Conservation (phyloP, 2,797 vertebrate species). For the Catostomus latipinnis region DNA sequence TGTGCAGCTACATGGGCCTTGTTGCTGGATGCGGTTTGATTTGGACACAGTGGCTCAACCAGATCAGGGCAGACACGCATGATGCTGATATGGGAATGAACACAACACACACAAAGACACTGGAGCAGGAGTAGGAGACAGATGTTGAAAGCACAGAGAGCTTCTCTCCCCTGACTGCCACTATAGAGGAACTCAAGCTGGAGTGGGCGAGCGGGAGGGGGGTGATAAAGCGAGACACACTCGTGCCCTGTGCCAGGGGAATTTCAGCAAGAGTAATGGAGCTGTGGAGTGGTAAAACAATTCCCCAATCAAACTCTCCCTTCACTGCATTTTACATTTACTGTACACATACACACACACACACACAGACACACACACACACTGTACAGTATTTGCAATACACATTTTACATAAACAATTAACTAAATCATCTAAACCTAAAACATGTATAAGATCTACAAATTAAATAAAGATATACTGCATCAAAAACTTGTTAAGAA, state of each 20-base stretch:
- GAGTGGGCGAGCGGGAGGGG: background rate
- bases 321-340: conserved; percentile 19
- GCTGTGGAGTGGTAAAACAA: conserved; percentile 21
- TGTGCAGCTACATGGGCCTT: too few relatives aligned
- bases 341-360: background rate
- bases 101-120: conserved; percentile 5
- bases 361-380: background rate
- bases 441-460: too few relatives aligned
- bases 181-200: conserved; percentile 25
- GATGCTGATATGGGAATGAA: background rate
- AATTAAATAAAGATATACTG: too few relatives aligned
- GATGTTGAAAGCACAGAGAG: conserved; percentile 25
- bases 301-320: background rate
- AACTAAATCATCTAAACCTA: too few relatives aligned
- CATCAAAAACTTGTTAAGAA: too few relatives aligned
- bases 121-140: conserved; percentile 5
- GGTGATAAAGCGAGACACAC: conserved; percentile 36
- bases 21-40: too few relatives aligned
- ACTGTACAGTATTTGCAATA: too few relatives aligned
- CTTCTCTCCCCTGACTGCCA: conserved; percentile 32
- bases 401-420: too few relatives aligned
- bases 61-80: background rate
- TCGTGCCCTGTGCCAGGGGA: conserved; percentile 27
- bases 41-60: background rate
- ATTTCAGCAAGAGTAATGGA: conserved; percentile 42